Base-by-base conservation (phyloP, 2,113 vertebrate species). In the Mus spicilegus region DNA sequence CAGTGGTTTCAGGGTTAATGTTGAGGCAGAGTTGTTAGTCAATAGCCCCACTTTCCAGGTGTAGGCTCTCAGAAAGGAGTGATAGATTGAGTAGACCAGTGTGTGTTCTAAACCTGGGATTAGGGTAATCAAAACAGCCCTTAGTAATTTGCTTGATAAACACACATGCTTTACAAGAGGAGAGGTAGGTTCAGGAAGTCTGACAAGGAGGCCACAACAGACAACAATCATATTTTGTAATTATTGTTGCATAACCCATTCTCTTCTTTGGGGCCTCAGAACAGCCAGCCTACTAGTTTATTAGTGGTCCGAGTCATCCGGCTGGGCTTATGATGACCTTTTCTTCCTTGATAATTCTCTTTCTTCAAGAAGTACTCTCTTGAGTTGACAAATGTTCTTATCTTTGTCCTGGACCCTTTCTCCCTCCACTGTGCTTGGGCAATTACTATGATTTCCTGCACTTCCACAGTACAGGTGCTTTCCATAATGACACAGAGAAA, bases 401-500 rank as follows among this genome's bases (percentile, higher is more conserved):
- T 61, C 91, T 98, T 96, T 97, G 87, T 86, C 95, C 85, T 73
- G 84, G 65, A 51, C 70, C 93, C 42, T 95, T 92, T 98, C 94
- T 94, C 30, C 54, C 81, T 92, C 87, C 84, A 96, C 69, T 94
- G 84, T 95, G 97, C 69, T 98, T 88, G 96, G 92, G 95, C 88
- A 98, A 98, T 98, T 97, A 96, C 89, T 93, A 85, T 95, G 87
- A 98, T 96, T 98, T 98, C 96, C 96, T 97, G 84, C 33, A 97
- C 87, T 95, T 98, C 67, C 95, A 88, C 98, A 98, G 94, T 96
- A 94, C 63, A 98, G 96, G 42, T 7, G 85, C 97, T 97, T 98
- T 97, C 97, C 84, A 94, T 96, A 98, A 97, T 96, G 94, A 96
- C 94, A 97, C 19, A 96, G 89, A 97, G 7, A 97, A 87, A 96